Percentiles rank a stretch among this genome's conserved stretches.
Evolutionary conservation across 2,797 vertebrate species (phyloP).

Genomic region (Lateolabrax maculatus): DNA sequence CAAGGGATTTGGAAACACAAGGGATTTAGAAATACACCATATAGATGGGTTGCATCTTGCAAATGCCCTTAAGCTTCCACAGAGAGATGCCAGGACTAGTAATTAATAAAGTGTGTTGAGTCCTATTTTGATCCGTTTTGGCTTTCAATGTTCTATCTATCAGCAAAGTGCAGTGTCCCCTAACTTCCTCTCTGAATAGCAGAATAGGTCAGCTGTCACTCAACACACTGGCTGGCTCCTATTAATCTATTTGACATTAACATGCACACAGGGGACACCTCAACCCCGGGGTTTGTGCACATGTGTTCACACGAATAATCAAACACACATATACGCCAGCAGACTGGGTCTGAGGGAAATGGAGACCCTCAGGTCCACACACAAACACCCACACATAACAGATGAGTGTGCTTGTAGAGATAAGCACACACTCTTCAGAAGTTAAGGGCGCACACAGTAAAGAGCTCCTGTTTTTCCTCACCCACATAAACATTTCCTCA

Average conservation of each 20-base stretch:
- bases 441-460: slow-evolving; percentile 15
- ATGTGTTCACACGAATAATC: slow-evolving; percentile 39
- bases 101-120: slow-evolving; percentile 35
- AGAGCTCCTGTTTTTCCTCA: slow-evolving; percentile 31
- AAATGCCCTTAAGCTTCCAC: slow-evolving; percentile 20
- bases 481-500: slow-evolving; percentile 35
- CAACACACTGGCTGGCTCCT: slow-evolving; percentile 56
- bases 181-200: slow-evolving; percentile 74
- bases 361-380: slow-evolving; percentile 39
- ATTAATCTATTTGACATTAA: slow-evolving; percentile 82
- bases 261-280: slow-evolving; percentile 75
- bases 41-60: slow-evolving; percentile 5
- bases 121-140: slow-evolving; percentile 39
- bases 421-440: slow-evolving; percentile 24
- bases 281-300: slow-evolving; percentile 76
- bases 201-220: slow-evolving; percentile 85
- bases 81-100: slow-evolving; percentile 5
- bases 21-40: slow-evolving; percentile 17
- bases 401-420: slow-evolving; percentile 43
- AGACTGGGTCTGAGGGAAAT: slow-evolving; percentile 29
- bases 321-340: slow-evolving; percentile 14
- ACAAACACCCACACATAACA: slow-evolving; percentile 47
- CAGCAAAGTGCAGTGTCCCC: slow-evolving; percentile 44
- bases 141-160: slow-evolving; percentile 26
- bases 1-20: slow-evolving; percentile 43